These are phyloP conservation scores for Trichogramma dendrolimi DNA, from an alignment of 2,888 invertebrate species.

Conservation along the genomic window DNA sequence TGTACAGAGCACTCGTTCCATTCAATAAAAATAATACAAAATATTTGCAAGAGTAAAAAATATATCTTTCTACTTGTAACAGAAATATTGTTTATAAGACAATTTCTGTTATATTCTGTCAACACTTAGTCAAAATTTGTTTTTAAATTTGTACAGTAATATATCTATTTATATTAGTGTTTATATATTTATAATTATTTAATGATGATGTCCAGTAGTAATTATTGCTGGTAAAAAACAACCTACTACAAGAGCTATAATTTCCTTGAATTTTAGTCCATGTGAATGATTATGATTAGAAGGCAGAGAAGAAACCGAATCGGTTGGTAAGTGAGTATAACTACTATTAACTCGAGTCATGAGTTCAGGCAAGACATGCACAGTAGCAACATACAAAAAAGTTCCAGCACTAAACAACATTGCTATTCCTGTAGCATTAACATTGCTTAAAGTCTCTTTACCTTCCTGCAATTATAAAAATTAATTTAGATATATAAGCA, in stretches of 20 bases:
- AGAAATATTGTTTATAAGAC: no score
- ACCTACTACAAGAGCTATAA: constrained; percentile 79
- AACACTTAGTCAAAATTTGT: no score
- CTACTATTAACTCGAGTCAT: constrained; percentile 58
- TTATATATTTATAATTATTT: constrained; percentile 24
- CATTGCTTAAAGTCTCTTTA: constrained; percentile 81
- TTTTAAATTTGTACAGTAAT: no score
- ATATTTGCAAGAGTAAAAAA: no score
- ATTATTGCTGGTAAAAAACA: constrained; percentile 83
- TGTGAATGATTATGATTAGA: constrained; percentile 37
- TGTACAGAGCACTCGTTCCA: no score
- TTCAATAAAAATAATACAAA: no score
- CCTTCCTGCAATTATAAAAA: constrained; percentile 64
- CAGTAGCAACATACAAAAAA: constrained; percentile 96
- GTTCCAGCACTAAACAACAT: constrained; percentile 99
- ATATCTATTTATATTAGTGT: no score
- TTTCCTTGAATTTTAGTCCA: constrained; percentile 72
- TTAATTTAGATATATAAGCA: neutral
- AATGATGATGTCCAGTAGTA: constrained; percentile 86
- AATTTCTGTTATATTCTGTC: no score
- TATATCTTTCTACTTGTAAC: no score
- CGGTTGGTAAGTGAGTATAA: constrained; percentile 51
- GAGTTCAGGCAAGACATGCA: constrained; percentile 95
- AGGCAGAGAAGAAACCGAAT: constrained; percentile 40
- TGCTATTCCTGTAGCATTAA: constrained; percentile 92